phyloP scores from a whole-genome alignment of 1,140 invertebrate genomes.

The Sminthurinus signatus region DNA sequence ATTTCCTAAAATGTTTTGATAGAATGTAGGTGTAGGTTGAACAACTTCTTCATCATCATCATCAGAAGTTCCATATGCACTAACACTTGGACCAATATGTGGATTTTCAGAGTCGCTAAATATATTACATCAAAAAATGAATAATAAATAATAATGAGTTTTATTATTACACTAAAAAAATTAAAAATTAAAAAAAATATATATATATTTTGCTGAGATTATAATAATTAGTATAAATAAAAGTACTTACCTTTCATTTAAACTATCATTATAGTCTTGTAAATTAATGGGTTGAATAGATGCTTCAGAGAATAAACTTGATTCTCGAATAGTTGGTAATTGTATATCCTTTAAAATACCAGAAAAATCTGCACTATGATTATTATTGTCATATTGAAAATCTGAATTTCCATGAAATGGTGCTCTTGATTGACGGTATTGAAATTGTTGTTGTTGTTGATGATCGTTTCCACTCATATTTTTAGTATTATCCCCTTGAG shows the following conservation, averaged over 20 bases:
- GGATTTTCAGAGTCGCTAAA: constrained; percentile 11
- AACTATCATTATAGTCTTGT: constrained; percentile 20
- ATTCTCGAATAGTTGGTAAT: constrained; percentile 18
- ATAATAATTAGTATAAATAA: background rate
- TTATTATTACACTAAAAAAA: background rate
- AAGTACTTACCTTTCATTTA: background rate
- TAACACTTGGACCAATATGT: constrained; percentile 31
- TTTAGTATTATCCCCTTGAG: background rate
- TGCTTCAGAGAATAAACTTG: constrained; percentile 19
- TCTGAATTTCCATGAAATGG: background rate
- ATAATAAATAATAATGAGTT: constrained; percentile 5
- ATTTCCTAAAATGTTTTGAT: constrained; percentile 32
- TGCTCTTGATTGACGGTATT: background rate
- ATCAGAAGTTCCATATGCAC: constrained; percentile 21
- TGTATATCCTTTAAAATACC: constrained; percentile 29
- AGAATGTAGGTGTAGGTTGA: constrained; percentile 31
- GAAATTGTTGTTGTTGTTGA: background rate
- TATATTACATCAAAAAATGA: no score
- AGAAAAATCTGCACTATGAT: constrained; percentile 22
- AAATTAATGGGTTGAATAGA: constrained; percentile 20
- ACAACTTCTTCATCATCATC: constrained; percentile 23
- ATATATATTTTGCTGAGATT: background rate
- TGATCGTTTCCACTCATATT: background rate
- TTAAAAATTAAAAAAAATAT: background rate
- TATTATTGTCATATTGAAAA: background rate